These are phyloP conservation scores for Frankliniella intonsa DNA, from an alignment of 2,888 invertebrate genomes.

Conservation along the genomic window DNA sequence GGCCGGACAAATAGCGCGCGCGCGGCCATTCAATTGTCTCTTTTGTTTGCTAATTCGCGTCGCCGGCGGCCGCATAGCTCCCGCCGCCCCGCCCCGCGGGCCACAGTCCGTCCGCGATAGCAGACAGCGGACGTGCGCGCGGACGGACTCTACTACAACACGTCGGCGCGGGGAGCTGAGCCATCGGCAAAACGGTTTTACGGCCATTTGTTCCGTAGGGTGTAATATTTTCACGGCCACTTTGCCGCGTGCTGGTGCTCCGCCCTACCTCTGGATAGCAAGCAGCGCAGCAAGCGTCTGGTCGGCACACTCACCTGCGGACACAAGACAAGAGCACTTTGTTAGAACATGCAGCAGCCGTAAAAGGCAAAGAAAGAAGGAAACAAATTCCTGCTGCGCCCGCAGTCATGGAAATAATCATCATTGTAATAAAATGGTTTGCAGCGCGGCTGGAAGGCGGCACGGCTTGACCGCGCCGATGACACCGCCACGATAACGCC, in stretches of 20 bases:
- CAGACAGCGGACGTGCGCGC: no score
- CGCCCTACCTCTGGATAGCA: neutral
- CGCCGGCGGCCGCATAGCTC: neutral
- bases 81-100: no score
- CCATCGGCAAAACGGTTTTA: neutral
- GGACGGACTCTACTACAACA: no score
- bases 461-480: no score
- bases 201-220: neutral
- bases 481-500: no score
- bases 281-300: neutral
- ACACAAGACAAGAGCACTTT: neutral
- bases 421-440: no score
- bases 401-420: no score
- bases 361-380: neutral
- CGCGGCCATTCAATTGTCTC: neutral
- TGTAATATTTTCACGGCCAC: slow-evolving; percentile 8
- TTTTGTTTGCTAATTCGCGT: slow-evolving; percentile 10
- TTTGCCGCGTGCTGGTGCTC: neutral
- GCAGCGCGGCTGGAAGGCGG: no score
- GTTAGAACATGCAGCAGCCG: no score
- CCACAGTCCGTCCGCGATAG: no score
- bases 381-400: no score
- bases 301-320: neutral
- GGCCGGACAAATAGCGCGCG: neutral
- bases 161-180: no score